Evolutionary conservation across 2,797 vertebrate genomes (phyloP), one percentile per base, ranked within the genome.

Genomic region (Hybognathus amarus): DNA sequence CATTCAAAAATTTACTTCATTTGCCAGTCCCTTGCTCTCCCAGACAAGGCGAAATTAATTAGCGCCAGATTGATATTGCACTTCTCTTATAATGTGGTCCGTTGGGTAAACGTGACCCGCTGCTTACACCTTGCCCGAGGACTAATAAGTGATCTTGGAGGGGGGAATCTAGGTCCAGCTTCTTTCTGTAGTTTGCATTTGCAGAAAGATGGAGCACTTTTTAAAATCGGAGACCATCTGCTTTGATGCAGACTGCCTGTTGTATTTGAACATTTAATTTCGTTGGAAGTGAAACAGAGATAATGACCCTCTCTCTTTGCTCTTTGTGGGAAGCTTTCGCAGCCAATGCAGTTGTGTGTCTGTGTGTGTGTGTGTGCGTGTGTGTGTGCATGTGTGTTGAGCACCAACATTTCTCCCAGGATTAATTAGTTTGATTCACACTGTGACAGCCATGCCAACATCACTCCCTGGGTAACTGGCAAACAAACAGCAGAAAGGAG

Each of bases 401-500:
- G 52, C 77, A 80, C 81, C 67, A 74, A 81, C 77, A 82, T 87
- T 83, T 73, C 80, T 88, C 86, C 77, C 84, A 83, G 89, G 80
- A 88, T 89, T 89, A 87, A 88, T 89, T 88, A 88, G 86, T 83
- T 85, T 87, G 84, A 86, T 88, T 88, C 85, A 85, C 74, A 88
- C 85, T 86, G 84, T 84, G 84, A 85, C 74, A 56, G 79, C 84
- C 84, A 85, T 68, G 63, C 85, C 83, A 88, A 78, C 63, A 61
- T 27, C 38, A 61, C 40, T 80, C 85, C 82, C 85, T 52, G 45
- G 82, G 83, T 76, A 75, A 73, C 86, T 64, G 56, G 85, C 71
- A 79, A 87, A 88, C 80, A 85, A 83, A 85, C 85, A 79, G 40
- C 22, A 52, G 52, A 77, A 85, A 69, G 59, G 13, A 78, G 47